A percentile compares a stretch with the other conserved stretches of the same genome.
Conservation (phyloP, 2,888 invertebrate genomes). For the Sabellastarte sp. region DNA sequence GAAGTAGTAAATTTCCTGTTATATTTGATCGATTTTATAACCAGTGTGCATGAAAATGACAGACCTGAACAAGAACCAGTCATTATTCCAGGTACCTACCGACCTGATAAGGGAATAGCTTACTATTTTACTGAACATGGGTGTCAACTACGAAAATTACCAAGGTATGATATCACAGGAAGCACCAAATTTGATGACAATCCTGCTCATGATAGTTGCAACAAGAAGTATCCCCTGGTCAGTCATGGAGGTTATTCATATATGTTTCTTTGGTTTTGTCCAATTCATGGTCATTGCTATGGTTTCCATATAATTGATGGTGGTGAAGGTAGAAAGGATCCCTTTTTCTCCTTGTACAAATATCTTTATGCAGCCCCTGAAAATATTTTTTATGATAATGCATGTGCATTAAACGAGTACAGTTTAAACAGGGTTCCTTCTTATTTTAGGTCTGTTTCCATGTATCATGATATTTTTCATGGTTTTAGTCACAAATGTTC, state of each 20-base stretch:
- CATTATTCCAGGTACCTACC: background rate
- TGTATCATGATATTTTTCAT: slow-evolving; percentile 9
- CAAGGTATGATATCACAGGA: background rate
- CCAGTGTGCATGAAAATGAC: background rate
- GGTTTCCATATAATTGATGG: slow-evolving; percentile 4
- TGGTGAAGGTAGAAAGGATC: slow-evolving; percentile 5
- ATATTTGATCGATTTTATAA: background rate
- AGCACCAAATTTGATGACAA: background rate
- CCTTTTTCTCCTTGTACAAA: background rate
- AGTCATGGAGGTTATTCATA: background rate
- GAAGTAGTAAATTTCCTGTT: background rate
- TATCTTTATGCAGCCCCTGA: background rate
- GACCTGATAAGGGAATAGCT: slow-evolving; percentile 3
- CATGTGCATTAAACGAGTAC: slow-evolving; percentile 5
- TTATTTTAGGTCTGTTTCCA: background rate
- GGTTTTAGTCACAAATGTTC: slow-evolving; percentile 8
- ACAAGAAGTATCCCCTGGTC: background rate
- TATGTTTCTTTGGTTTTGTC: slow-evolving; percentile 8
- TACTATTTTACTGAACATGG: slow-evolving; percentile 8
- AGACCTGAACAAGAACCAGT: background rate
- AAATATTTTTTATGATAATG: slow-evolving; percentile 7
- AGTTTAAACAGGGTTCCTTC: background rate
- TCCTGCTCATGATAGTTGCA: background rate
- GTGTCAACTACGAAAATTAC: background rate
- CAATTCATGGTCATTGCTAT: slow-evolving; percentile 8